These are phyloP conservation scores for Thymelicus acteon DNA, from an alignment of 2,888 invertebrate genomes.

Conservation along the genomic window DNA sequence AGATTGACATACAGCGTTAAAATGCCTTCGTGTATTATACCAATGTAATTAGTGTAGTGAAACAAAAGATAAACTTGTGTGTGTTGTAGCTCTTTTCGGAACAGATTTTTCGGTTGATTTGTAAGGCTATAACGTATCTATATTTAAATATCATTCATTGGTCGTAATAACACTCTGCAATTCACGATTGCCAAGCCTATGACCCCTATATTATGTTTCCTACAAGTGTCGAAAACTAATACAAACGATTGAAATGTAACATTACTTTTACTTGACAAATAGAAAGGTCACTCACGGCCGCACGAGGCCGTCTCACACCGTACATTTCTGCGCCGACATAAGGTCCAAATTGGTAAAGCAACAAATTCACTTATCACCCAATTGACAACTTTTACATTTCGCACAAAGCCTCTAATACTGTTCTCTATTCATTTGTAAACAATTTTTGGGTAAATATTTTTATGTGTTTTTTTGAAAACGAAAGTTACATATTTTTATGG, in stretches of 20 bases:
- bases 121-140: no score
- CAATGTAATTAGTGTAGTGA: no score
- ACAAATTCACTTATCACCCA: slow-evolving; percentile 36
- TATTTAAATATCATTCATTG: no score
- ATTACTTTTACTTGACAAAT: slow-evolving; percentile 72
- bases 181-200: no score
- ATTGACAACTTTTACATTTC: slow-evolving; percentile 67
- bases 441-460: slow-evolving; percentile 36
- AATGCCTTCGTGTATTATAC: no score
- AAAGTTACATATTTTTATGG: slow-evolving; percentile 34
- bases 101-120: no score
- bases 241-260: slow-evolving; percentile 51
- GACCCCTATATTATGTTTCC: not conserved
- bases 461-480: slow-evolving; percentile 18
- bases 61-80: no score
- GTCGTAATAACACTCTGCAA: no score
- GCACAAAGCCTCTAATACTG: slow-evolving; percentile 58
- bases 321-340: slow-evolving; percentile 46
- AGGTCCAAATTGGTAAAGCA: slow-evolving; percentile 45
- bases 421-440: slow-evolving; percentile 52
- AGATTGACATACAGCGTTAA: no score
- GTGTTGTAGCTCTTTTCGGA: no score
- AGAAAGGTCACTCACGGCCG: slow-evolving; percentile 51
- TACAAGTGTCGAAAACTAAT: slow-evolving; percentile 7
- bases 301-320: not conserved